Conservation (phyloP, 23 tunicate species). For the Botrylloides violaceus region DNA sequence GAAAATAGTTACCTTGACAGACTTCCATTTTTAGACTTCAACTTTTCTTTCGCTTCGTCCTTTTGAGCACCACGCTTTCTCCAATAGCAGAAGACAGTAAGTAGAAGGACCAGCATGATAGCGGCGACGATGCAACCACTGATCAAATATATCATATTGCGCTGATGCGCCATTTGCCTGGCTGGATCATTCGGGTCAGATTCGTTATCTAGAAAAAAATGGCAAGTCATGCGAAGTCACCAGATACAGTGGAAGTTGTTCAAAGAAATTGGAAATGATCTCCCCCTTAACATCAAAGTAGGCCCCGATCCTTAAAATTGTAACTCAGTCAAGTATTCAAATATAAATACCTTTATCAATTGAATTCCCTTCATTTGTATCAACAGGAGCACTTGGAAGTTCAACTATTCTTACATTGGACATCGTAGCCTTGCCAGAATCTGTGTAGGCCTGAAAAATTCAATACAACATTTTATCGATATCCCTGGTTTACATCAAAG, state of each 20-base stretch:
- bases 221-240: background rate
- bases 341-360: too few relatives aligned
- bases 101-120: constrained; percentile 2
- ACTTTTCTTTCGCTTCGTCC: background rate
- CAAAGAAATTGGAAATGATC: too few relatives aligned
- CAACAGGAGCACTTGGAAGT: background rate
- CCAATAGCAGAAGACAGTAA: constrained; percentile 24
- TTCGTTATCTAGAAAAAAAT: background rate
- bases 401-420: constrained; percentile 10
- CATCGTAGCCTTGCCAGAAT: background rate
- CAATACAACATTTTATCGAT: too few relatives aligned
- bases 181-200: constrained; percentile 25
- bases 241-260: too few relatives aligned
- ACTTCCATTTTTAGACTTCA: background rate
- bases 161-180: constrained; percentile 1
- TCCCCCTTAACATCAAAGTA: too few relatives aligned
- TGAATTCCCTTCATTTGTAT: too few relatives aligned
- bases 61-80: background rate
- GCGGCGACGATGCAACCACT: constrained; percentile 11
- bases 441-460: constrained; percentile 16
- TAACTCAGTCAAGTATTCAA: too few relatives aligned
- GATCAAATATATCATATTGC: constrained; percentile 12
- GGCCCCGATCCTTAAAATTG: too few relatives aligned
- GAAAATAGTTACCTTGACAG: background rate
- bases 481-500: too few relatives aligned